A percentile compares a stretch with the other conserved stretches of the same genome.
Evolutionary conservation across 2,888 invertebrate species (phyloP).

Genomic region (Ligdia adustata): DNA sequence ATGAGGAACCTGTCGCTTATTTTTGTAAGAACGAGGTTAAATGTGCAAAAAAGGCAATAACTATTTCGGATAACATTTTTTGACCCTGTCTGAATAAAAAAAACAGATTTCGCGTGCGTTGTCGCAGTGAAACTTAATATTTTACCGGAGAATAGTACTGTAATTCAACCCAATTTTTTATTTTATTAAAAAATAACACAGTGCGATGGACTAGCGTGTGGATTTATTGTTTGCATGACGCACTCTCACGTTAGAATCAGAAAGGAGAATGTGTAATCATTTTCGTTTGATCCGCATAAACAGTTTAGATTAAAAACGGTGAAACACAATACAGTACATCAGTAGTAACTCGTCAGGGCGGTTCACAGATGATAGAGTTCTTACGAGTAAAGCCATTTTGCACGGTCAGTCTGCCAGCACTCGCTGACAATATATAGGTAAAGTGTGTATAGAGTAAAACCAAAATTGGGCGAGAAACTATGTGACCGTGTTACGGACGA

Average conservation of each 20-base stretch:
- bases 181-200: constrained; percentile 41
- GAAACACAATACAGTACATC: constrained; percentile 51
- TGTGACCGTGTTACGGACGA: constrained; percentile 79
- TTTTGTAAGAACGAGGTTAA: constrained; percentile 1
- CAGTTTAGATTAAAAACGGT: constrained; percentile 59
- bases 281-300: constrained; percentile 47
- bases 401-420: constrained; percentile 52
- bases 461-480: constrained; percentile 75
- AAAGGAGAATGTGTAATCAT: constrained; percentile 48
- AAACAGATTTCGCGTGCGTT: constrained; percentile 15
- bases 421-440: constrained; percentile 21
- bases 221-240: constrained; percentile 42
- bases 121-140: constrained; percentile 26
- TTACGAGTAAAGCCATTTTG: constrained; percentile 45
- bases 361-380: constrained; percentile 10
- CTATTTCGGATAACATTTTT: constrained; percentile 12
- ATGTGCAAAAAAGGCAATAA: constrained; percentile 9
- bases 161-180: constrained; percentile 32
- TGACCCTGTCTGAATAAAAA: constrained; percentile 13
- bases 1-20: constrained; percentile 6
- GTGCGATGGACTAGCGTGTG: constrained; percentile 38
- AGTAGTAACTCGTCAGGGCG: constrained; percentile 40
- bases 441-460: constrained; percentile 57
- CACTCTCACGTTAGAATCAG: constrained; percentile 43
- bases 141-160: constrained; percentile 32